phyloP scores from a whole-genome alignment of 1,140 invertebrate genomes.

The Bombyx mori region ASM3026992v2 NC_085107.1:9873501-9874000 shows the following conservation, averaged over 20 bases:
- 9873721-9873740: too few relatives aligned
- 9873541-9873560: constrained; percentile 79
- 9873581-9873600: constrained; percentile 76
- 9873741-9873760: too few relatives aligned
- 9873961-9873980: constrained; percentile 66
- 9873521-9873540: constrained; percentile 77
- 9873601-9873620: constrained; percentile 57
- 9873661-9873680: constrained; percentile 1
- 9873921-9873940: constrained; percentile 44
- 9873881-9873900: constrained; percentile 43
- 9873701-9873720: too few relatives aligned
- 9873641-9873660: not conserved
- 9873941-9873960: constrained; percentile 52
- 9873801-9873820: too few relatives aligned
- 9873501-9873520: constrained; percentile 75
- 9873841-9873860: constrained; percentile 21
- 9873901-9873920: constrained; percentile 45
- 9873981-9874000: constrained; percentile 48
- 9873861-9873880: constrained; percentile 48
- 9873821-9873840: not conserved
- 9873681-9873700: too few relatives aligned
- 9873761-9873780: constrained; percentile 5
- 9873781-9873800: not conserved
- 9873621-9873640: constrained; percentile 33
- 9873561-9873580: constrained; percentile 79